Base-by-base conservation (phyloP, 92 coral and sea anemone species). In the Desmophyllum pertusum region DNA sequence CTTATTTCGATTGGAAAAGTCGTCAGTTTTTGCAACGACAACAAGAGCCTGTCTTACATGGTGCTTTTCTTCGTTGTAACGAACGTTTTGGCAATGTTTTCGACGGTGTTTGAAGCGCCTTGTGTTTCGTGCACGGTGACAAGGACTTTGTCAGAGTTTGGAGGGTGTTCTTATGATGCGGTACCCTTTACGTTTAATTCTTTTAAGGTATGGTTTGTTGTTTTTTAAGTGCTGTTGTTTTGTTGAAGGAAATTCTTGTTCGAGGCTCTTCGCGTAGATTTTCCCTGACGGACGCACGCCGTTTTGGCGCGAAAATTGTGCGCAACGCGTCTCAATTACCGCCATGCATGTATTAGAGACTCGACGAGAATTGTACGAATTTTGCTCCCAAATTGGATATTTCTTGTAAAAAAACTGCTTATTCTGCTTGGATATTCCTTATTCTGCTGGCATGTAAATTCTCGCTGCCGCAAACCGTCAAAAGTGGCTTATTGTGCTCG, bases 41-140 rank as follows among this genome's bases (percentile, higher is more conserved):
- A 80, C 72, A 82, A 82, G 35, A 57, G 10, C 1, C 35, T 82
- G 59, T 71, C 86, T 4, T 71, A 33, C 10, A 38, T 36, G 9
- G 61, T 71, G 29, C 27, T 82, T 13, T 82, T 82, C 10, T 27
- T 82, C 29, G 71, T 72, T 27, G 59, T 73, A 10, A 71, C 89
- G 51, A 77, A 85, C 76, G 14, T 86, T 74, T 83, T 90, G 8
- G 81, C 88, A 7, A 45, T 83, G 29, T 66, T 90, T 82, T 90
- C 93, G 21, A 75, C 89, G 73, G 68, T 79, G 41, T 45, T 91
- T 19, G 90, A 91, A 21, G 61, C 97, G 5, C 94, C 97, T 2
- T 93, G 97, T 36, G 94, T 93, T 23, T 78, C 94, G 30, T 93
- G 97, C 76, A 81, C 94, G 13, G 89, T 93, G 17, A 93, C 90